These are phyloP conservation scores for Anhinga rufa DNA, from an alignment of 2,113 vertebrate species.

Conservation along the genomic window DNA sequence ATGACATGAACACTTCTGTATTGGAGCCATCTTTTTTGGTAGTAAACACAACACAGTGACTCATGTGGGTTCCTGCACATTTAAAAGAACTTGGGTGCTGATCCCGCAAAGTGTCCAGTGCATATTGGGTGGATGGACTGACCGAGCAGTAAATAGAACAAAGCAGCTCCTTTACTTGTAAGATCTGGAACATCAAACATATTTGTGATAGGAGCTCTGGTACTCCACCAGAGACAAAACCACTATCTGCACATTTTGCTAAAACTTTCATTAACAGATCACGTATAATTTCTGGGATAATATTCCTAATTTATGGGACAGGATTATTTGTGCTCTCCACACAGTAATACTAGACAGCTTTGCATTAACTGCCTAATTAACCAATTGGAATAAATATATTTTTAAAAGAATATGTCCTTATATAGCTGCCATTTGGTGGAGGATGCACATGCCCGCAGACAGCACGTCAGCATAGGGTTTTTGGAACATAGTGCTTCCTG, in stretches of 20 bases:
- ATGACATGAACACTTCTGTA: neutral
- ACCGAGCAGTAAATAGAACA: neutral
- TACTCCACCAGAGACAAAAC: neutral
- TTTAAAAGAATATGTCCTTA: neutral
- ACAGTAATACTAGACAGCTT: neutral
- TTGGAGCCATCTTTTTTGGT: neutral
- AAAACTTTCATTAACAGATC: neutral
- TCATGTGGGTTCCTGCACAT: neutral
- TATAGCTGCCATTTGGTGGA: neutral
- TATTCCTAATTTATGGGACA: neutral
- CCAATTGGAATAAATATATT: neutral
- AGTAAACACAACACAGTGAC: neutral
- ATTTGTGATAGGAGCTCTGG: neutral
- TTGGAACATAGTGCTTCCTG: neutral
- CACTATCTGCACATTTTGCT: neutral
- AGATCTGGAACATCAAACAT: neutral
- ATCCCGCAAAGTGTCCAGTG: accelerated
- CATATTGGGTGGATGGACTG: neutral
- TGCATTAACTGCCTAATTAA: neutral
- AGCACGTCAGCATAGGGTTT: accelerated
- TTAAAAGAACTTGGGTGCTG: no score
- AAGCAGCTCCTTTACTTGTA: neutral
- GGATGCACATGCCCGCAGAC: neutral
- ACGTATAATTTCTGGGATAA: neutral
- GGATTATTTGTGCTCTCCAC: neutral